Evolutionary conservation across 2,113 vertebrate species (phyloP).

Genomic region (Ardeotis arabs): DNA sequence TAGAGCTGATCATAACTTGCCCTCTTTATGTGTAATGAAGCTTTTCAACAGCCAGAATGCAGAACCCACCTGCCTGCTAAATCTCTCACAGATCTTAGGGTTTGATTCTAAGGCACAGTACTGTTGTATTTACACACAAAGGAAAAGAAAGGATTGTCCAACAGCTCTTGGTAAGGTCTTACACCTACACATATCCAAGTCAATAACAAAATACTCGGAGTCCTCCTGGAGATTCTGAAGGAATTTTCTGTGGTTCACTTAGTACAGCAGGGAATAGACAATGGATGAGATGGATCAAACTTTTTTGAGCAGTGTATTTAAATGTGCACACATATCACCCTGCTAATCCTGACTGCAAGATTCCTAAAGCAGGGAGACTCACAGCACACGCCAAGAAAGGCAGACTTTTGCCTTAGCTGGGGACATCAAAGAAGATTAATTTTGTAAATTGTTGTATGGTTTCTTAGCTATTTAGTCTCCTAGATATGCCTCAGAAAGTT

Average conservation of each 20-base stretch:
- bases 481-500: background rate
- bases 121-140: background rate
- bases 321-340: background rate
- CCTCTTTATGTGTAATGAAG: background rate
- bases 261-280: background rate
- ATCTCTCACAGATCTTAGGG: background rate
- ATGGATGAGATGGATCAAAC: background rate
- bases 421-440: background rate
- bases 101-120: background rate
- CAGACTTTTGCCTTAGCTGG: background rate
- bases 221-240: background rate
- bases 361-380: background rate
- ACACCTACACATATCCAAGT: background rate
- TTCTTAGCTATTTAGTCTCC: background rate
- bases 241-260: background rate
- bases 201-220: background rate
- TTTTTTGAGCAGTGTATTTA: background rate
- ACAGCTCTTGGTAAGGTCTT: background rate
- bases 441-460: background rate
- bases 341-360: background rate
- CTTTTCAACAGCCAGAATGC: background rate
- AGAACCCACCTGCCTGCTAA: background rate
- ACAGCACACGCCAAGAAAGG: background rate
- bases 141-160: background rate
- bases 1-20: background rate